phyloP scores from a whole-genome alignment of 1,140 invertebrate genomes.

The Lepidurus couesii region DNA sequence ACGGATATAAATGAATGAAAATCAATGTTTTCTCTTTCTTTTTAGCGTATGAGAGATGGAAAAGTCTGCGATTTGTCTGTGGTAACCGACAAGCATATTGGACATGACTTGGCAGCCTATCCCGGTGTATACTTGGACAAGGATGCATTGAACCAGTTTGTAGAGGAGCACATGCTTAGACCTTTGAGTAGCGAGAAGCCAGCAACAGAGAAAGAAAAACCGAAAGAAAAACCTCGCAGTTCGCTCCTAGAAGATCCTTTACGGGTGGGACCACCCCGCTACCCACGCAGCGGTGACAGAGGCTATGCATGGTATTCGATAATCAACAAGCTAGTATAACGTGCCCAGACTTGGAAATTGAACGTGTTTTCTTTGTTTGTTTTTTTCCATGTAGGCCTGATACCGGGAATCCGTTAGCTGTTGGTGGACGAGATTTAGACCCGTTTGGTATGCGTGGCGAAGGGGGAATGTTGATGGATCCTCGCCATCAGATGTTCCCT shows the following conservation, averaged over 20 bases:
- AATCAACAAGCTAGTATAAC: background rate
- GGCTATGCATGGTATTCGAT: slow-evolving; percentile 23
- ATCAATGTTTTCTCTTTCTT: slow-evolving; percentile 33
- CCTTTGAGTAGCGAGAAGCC: slow-evolving; percentile 42
- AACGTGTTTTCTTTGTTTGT: background rate
- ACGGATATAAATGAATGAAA: background rate
- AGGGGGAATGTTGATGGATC: slow-evolving; percentile 70
- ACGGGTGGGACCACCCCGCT: background rate
- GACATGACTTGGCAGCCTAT: slow-evolving; percentile 46
- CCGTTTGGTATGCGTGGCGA: slow-evolving; percentile 56
- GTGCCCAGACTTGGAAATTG: background rate
- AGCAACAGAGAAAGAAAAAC: background rate
- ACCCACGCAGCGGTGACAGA: slow-evolving; percentile 20
- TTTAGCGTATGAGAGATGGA: slow-evolving; percentile 47
- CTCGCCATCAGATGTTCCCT: slow-evolving; percentile 44
- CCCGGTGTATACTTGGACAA: slow-evolving; percentile 41
- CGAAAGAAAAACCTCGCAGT: background rate
- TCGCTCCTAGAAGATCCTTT: slow-evolving; percentile 19
- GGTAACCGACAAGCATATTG: slow-evolving; percentile 47
- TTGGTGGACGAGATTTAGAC: slow-evolving; percentile 66
- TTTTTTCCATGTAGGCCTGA: slow-evolving; percentile 36
- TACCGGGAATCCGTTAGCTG: slow-evolving; percentile 45
- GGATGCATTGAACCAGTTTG: slow-evolving; percentile 37
- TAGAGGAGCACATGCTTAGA: slow-evolving; percentile 48
- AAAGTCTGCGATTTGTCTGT: slow-evolving; percentile 44